Conservation (phyloP, 2,797 vertebrate species). For the Nasua narica region DNA sequence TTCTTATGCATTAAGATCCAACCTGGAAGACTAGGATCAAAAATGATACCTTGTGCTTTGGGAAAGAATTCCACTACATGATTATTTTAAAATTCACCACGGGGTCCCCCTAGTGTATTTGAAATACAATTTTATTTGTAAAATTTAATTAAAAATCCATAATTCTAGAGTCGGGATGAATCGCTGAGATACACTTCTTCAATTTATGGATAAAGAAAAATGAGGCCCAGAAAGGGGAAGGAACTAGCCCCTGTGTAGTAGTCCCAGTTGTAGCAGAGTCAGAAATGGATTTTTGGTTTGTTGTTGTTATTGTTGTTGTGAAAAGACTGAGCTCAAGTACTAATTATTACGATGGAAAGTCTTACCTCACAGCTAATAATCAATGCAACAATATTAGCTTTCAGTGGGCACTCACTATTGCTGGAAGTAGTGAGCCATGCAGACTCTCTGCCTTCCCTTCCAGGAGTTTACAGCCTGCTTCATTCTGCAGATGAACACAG, state of each 20-base stretch:
- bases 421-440: not conserved
- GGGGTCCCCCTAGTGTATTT: conserved; percentile 68
- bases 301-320: not conserved
- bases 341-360: not conserved
- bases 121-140: conserved; percentile 65
- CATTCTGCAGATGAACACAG: not conserved
- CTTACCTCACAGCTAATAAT: not conserved
- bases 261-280: not conserved
- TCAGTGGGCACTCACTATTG: not conserved
- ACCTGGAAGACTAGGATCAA: not conserved
- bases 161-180: conserved; percentile 15
- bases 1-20: not conserved
- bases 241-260: not conserved
- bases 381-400: not conserved
- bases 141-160: conserved; percentile 47
- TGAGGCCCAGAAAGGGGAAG: not conserved
- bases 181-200: conserved; percentile 28
- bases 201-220: not conserved
- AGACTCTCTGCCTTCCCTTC: not conserved
- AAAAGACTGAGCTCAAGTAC: not conserved
- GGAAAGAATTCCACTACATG: conserved; percentile 28
- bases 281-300: not conserved
- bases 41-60: not conserved
- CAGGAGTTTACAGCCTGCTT: not conserved
- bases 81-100: conserved; percentile 67